Base-by-base conservation (phyloP, 2,888 invertebrate genomes). In the Germaria angustata region DNA sequence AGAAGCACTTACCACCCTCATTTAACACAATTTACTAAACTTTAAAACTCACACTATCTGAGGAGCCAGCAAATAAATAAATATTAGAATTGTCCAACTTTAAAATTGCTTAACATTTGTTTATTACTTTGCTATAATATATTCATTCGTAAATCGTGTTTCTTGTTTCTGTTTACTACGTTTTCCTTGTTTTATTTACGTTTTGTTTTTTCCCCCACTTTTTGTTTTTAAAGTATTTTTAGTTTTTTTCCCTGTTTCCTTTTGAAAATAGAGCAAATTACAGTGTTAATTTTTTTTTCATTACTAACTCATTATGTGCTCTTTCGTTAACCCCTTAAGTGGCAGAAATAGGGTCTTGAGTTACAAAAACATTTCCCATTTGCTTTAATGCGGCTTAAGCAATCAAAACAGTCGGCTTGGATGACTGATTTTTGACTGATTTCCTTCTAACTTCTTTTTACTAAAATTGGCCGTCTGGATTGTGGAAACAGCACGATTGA, bases 11-110 rank as follows among this genome's bases (percentile, higher is more conserved):
- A 72, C 72, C 51, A 65, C 46, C 63, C 39, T 59, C 51, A 80
- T 51, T 79, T 66, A 65, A 73, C 34, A 73, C 41, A 72, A 51
- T 73, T 59, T 59, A 61, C 20, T 66, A 59, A 65, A 66, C 44
- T 36, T 8, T 17, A 32, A 61, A 39, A 44, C 46, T 41, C 13
- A 57, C 17, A 17, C 15, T 34, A 68, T 24, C 15, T 44, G n/a
- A 53, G 32, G 13, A 44, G 22, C 7, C 7, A 57, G 28, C 17
- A 66, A 41, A 34, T 57, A 71, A 41, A n/a, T 57, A 55, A 41
- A 59, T n/a, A 41, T 28, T 41, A 55, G 28, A 51, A 51, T 57
- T 72, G n/a, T 66, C 57, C 39, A 66, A 59, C 41, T 75, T 79
- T 51, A 13, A 55, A 72, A 68, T 73, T 73, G 49, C 66, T 59